Conservation (phyloP, 1,140 invertebrate species). For the Lamellibrachia luymesi region DNA sequence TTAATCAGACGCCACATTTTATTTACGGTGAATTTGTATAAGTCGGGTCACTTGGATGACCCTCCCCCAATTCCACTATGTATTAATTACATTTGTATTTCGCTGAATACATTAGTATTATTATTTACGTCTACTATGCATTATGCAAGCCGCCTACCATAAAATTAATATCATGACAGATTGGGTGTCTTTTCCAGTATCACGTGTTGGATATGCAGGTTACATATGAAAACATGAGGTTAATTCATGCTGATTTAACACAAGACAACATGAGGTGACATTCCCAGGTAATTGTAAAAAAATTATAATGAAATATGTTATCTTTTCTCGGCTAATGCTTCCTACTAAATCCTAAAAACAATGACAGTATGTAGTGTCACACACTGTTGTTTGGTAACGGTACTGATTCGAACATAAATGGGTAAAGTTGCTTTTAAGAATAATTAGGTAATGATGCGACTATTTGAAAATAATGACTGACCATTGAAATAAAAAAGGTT, state of each 20-base stretch:
- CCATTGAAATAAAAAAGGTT: too few relatives aligned
- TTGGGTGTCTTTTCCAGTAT: neutral
- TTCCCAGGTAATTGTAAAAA: neutral
- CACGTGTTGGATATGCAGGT: neutral
- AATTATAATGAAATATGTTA: neutral
- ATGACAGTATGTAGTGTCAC: too few relatives aligned
- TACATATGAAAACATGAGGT: neutral
- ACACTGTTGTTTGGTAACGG: neutral
- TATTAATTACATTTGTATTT: too few relatives aligned
- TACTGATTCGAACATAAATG: neutral
- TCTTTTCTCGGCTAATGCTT: neutral
- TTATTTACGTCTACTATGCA: neutral
- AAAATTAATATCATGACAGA: neutral
- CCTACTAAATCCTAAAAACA: neutral
- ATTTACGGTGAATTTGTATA: too few relatives aligned
- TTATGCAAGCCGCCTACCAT: neutral
- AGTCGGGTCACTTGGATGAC: too few relatives aligned
- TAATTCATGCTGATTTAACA: neutral
- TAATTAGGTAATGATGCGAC: neutral
- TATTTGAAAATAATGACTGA: too few relatives aligned
- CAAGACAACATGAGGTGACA: neutral
- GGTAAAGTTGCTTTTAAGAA: neutral
- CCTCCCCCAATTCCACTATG: too few relatives aligned
- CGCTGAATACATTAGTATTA: neutral
- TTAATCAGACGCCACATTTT: too few relatives aligned